Percentiles rank a stretch among this genome's conserved stretches.
Evolutionary conservation across 1,140 invertebrate genomes (phyloP).

Genomic region (Pseudachorutes palmiensis): DNA sequence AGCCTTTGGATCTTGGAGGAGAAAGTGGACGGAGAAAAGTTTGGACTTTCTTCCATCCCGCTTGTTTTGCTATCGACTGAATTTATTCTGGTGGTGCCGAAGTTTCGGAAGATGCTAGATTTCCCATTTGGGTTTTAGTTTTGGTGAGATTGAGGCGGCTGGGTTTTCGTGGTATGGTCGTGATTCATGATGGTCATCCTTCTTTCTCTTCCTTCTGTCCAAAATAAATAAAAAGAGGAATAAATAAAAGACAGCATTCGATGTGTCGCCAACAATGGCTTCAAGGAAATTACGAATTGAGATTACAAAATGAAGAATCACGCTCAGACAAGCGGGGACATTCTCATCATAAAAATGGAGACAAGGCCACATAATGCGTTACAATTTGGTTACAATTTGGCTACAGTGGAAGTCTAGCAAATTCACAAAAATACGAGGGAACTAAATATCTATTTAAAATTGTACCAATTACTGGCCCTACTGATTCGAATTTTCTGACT

Average conservation of each 20-base stretch:
- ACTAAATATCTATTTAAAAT: background rate
- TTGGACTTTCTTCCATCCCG: background rate
- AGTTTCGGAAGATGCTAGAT: background rate
- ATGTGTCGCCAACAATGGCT: background rate
- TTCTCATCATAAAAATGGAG: background rate
- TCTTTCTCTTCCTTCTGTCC: conserved; percentile 30
- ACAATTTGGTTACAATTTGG: background rate
- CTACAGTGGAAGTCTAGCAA: background rate
- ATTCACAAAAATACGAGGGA: background rate
- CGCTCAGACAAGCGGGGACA: background rate
- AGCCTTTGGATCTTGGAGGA: background rate
- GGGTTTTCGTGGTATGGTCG: background rate
- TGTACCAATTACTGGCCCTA: no score
- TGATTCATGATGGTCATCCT: conserved; percentile 30
- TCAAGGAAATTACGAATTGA: no score
- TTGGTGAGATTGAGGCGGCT: conserved; percentile 19
- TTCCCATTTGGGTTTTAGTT: conserved; percentile 13
- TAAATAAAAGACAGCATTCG: conserved; percentile 21
- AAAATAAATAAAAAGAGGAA: conserved; percentile 31
- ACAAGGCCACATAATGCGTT: background rate
- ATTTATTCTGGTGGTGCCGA: background rate
- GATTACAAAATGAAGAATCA: background rate
- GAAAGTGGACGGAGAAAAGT: background rate
- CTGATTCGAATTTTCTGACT: no score
- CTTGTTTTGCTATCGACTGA: background rate